Evolutionary conservation across 2,113 vertebrate genomes (phyloP), one percentile per base, ranked within the genome.

Genomic region (Cebidichthys violaceus): DNA sequence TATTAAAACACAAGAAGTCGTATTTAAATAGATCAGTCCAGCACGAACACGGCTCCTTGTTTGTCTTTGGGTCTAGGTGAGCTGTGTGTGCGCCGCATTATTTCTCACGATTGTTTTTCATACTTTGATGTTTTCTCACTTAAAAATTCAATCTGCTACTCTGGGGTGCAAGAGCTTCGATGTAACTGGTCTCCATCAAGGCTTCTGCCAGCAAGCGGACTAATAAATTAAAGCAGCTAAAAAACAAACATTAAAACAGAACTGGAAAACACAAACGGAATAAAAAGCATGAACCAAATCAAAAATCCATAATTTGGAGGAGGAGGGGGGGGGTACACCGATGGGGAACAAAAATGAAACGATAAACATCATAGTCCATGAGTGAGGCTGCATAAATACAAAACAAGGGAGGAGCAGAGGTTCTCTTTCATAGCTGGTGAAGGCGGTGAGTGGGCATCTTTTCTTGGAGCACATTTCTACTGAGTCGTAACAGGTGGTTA

Each of bases 151-250:
- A 67, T 68, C 39, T 8, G 77, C 60, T 82, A 70, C 84, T 85
- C 83, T 50, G 60, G 72, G 77, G 81, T 80, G 67, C 50, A 5
- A 17, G 62, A 77, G 82, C 76, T 70, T 81, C 47, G 39, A 2
- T 41, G 77, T 92, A 91, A 93, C 80, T 70, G 82, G 81, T 88
- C 84, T 92, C 90, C 90, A 62, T 86, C 81, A 73, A 73, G 76
- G 77, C 81, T 85, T 86, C 70, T 72, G 70, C 81, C 83, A 89
- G 80, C 91, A 86, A 86, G 88, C 81, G 18, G 84, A 91, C 91
- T 93, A 93, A 95, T 93, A 94, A 93, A 92, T 94, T 91, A 95
- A 88, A 91, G 70, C 72, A 83, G 71, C 86, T 91, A 91, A 94
- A 89, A 86, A 70, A 52, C 55, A 57, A 86, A 92, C 82, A 85